Base-by-base conservation (phyloP, 2,113 vertebrate species). In the Gyps fulvus region DNA sequence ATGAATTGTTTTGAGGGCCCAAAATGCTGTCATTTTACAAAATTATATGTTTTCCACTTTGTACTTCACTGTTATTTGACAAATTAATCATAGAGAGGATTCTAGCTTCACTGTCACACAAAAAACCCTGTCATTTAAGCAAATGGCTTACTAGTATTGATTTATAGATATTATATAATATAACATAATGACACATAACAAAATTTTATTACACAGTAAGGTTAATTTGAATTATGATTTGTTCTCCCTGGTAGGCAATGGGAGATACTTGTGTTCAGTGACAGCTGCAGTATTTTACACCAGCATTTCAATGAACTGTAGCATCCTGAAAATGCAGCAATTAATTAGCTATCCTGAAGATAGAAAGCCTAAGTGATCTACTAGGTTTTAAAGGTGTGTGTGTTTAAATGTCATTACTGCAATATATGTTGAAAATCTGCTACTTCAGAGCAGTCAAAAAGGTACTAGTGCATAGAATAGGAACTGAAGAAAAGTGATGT, bases 161-260 rank as follows among this genome's bases (percentile, higher is more conserved):
- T 97, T 96, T 92, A 86, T 88, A 70, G 67, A 40, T 50, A 40
- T 71, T 83, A 61, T 62, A 65, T 50, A 83, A 83, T 73, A 40
- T 59, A 89, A 87, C 74, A 80, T 94, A 96, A 95, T 85, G 83
- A 62, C 81, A 94, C 4, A 3, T 88, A 93, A 93, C 62, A 72
- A 88, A 90, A 86, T 91, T 87, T 94, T 83, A 93, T 93, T 94
- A 90, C 73, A 82, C 52, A 59, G 47, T 34, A 57, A 94, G 77
- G 79, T 82, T 97, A 94, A 94, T 97, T 96, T 97, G 90, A 97
- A 79, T 95, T 91, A 91, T 73, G 90, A 85, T 85, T 94, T 92
- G 34, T 69, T 94, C 70, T 94, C 36, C 77, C 86, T 91, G 47
- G 77, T 93, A 95, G 74, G 63, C 70, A 61, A 61, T 40, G 52